A percentile compares a stretch with the other conserved stretches of the same genome.
phyloP scores from a whole-genome alignment of 2,888 invertebrate species.

The Acronicta aceris region DNA sequence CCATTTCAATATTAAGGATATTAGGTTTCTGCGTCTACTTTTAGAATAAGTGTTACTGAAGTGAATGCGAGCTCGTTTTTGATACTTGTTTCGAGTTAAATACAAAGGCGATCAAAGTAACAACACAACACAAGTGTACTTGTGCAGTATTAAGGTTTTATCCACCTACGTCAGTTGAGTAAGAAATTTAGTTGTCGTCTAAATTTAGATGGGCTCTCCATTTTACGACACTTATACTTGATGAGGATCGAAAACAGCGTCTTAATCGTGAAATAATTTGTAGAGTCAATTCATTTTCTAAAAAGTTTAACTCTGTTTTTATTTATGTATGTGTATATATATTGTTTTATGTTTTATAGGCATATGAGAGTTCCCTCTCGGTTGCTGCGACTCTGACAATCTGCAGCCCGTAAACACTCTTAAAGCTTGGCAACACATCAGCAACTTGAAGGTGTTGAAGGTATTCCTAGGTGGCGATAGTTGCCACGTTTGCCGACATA shows the following conservation, averaged over 20 bases:
- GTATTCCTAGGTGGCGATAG: too few species aligned
- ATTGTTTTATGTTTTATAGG: too few species aligned
- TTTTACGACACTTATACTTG: background rate
- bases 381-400: too few species aligned
- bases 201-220: background rate
- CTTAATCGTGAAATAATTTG: too few species aligned
- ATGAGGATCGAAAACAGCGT: background rate
- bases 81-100: constrained; percentile 2
- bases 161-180: background rate
- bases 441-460: too few species aligned
- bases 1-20: constrained; percentile 14
- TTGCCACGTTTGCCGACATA: too few species aligned
- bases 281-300: too few species aligned
- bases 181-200: background rate
- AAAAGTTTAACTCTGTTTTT: too few species aligned
- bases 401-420: too few species aligned
- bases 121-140: constrained; percentile 7
- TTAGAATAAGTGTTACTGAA: constrained; percentile 5
- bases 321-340: too few species aligned
- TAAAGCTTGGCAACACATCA: too few species aligned
- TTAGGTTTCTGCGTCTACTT: constrained; percentile 10
- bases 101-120: constrained; percentile 15
- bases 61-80: constrained; percentile 2
- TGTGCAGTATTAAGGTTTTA: background rate
- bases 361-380: too few species aligned